Percentiles rank a stretch among this genome's conserved stretches.
phyloP scores from a whole-genome alignment of 2,113 vertebrate genomes.

The Ammospiza nelsoni region DNA sequence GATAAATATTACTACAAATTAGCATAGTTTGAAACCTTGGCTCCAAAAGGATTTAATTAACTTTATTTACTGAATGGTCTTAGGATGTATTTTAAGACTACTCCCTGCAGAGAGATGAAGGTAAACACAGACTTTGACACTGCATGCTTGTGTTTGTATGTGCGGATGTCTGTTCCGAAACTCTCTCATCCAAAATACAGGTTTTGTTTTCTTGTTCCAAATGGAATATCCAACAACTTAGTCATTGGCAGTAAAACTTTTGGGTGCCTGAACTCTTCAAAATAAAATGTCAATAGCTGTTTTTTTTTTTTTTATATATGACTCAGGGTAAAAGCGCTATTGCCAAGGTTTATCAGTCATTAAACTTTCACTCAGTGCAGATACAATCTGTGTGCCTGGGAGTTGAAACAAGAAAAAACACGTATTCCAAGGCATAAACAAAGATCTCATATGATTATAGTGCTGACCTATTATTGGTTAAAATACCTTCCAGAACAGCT shows the following conservation, averaged over 20 bases:
- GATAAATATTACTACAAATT: constrained; percentile 58
- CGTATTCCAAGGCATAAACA: not conserved
- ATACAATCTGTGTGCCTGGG: constrained; percentile 48
- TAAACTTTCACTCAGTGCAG: constrained; percentile 41
- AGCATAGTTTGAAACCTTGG: constrained; percentile 9
- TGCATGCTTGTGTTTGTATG: not conserved
- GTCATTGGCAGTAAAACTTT: constrained; percentile 43
- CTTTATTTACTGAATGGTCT: constrained; percentile 24
- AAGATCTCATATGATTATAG: not conserved
- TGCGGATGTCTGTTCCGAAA: not conserved
- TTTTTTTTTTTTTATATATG: not conserved
- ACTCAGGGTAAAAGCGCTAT: not conserved
- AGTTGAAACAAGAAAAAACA: constrained; percentile 14
- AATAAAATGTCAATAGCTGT: constrained; percentile 26
- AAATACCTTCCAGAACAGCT: not conserved
- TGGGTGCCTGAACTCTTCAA: constrained; percentile 1
- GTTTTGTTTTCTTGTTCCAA: constrained; percentile 16
- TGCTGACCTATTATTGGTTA: not conserved
- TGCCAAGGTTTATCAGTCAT: constrained; percentile 40
- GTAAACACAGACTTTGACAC: not conserved
- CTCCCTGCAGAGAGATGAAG: constrained; percentile 17
- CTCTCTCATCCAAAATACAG: not conserved
- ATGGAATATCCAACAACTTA: constrained; percentile 17
- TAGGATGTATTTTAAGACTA: constrained; percentile 35
- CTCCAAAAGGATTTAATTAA: constrained; percentile 49